Percentiles rank a stretch among this genome's conserved stretches.
These are phyloP conservation scores for Brachymystax lenok DNA, from an alignment of 2,797 vertebrate species.

Conservation along the genomic window DNA sequence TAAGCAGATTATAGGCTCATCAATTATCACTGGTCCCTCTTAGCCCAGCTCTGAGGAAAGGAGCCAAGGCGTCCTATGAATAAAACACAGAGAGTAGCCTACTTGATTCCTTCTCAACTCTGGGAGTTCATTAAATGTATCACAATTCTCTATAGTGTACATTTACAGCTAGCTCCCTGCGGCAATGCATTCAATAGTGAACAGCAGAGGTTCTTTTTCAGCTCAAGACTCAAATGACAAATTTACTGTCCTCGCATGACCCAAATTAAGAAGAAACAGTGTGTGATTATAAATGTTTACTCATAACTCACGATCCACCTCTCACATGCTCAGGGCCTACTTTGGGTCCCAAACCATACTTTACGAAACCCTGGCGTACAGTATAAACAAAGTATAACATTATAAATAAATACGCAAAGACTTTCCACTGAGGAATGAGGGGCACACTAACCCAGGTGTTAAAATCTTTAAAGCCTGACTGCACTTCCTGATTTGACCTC, in stretches of 20 bases:
- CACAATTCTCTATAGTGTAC: constrained; percentile 28
- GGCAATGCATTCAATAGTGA: constrained; percentile 20
- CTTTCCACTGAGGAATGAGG: constrained; percentile 27
- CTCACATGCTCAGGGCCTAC: no score
- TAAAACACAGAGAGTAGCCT: constrained; percentile 50
- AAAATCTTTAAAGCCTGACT: constrained; percentile 11
- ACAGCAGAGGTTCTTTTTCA: no score
- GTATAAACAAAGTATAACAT: constrained; percentile 8
- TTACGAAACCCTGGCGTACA: no score
- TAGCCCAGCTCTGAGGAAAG: constrained; percentile 33
- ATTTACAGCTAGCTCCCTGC: constrained; percentile 33
- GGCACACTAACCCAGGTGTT: constrained; percentile 7
- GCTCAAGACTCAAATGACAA: no score
- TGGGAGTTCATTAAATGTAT: constrained; percentile 48
- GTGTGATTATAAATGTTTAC: no score
- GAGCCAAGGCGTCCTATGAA: constrained; percentile 41
- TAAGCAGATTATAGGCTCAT: constrained; percentile 55
- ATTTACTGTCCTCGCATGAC: no score
- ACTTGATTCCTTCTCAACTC: constrained; percentile 23
- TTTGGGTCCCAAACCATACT: no score
- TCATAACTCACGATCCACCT: no score
- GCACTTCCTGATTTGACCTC: no score
- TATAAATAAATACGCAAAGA: constrained; percentile 40
- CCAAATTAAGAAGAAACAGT: background rate
- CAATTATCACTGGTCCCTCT: constrained; percentile 47